Base-by-base conservation (phyloP, 35 echinoderm and acorn worm genomes). In the Ophioderma brevispina region DNA sequence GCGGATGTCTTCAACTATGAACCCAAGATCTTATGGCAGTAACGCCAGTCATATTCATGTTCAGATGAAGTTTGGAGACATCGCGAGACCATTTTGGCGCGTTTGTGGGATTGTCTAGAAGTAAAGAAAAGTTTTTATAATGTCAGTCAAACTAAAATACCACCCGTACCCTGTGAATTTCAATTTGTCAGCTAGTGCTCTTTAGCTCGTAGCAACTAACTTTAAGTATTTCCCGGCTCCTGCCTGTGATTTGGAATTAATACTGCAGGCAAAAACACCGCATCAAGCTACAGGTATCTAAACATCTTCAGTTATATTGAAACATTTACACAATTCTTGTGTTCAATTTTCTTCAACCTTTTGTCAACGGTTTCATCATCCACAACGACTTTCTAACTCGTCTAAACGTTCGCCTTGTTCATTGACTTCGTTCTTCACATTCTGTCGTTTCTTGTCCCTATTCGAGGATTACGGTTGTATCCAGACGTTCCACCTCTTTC, bases 61-160 rank as follows among this genome's bases (percentile, higher is more conserved):
- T 98, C 96, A 4, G 64, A 64, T 95, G 91, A 52, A 98, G 88
- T 78, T 98, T 98, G 15, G 96, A 86, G 18, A 95, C 81, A 82
- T 98, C 96, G 6, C 96, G 90, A 37, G 96, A 98, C 96, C 96
- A 98, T 76, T 94, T 94, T 36, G 96, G 96, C 21, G 96, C 96
- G 75, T 95, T 95, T 4, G 86, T 92, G n/a, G n/a, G 17, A 98
- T 95, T 1, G 96, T 98, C 96, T 98, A 82, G n/a, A n/a, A n/a
- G n/a, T n/a, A n/a, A n/a, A n/a, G n/a, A n/a, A n/a, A n/a, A n/a
- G n/a, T n/a, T n/a, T n/a, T n/a, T n/a, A n/a, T n/a, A n/a, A n/a
- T n/a, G n/a, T n/a, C n/a, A n/a, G n/a, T n/a, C n/a, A n/a, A n/a
- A n/a, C n/a, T n/a, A n/a, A n/a, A n/a, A n/a, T n/a, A n/a, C n/a